phyloP scores from a whole-genome alignment of 2,797 vertebrate species.

The Tenualosa ilisha region DNA sequence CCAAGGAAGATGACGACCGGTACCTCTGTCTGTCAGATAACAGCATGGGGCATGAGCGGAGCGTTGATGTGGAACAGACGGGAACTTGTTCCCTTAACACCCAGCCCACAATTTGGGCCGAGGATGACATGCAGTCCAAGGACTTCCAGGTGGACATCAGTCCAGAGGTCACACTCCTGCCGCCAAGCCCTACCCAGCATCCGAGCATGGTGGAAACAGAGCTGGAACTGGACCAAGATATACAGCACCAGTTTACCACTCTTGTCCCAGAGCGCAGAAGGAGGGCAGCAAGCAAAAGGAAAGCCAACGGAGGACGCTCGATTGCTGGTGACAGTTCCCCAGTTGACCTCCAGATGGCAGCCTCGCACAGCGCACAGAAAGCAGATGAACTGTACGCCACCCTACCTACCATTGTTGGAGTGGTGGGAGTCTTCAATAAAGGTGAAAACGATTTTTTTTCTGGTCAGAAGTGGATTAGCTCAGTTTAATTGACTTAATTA shows the following conservation, averaged over 20 bases:
- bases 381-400: conserved; percentile 80
- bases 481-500: neutral
- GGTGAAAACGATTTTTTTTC: conserved; percentile 66
- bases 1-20: conserved; percentile 75
- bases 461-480: neutral
- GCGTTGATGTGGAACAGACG: conserved; percentile 68
- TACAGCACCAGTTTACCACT: conserved; percentile 65
- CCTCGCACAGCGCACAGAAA: conserved; percentile 77
- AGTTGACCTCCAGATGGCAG: conserved; percentile 70
- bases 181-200: conserved; percentile 53
- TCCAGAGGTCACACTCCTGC: conserved; percentile 54
- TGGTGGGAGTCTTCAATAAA: conserved; percentile 83
- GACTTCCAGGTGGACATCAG: conserved; percentile 64
- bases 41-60: conserved; percentile 64
- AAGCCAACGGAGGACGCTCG: conserved; percentile 60
- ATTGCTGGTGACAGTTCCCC: conserved; percentile 62
- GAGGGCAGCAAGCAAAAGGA: conserved; percentile 68
- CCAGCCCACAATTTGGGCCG: conserved; percentile 77
- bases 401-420: conserved; percentile 79
- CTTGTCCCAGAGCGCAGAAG: conserved; percentile 66
- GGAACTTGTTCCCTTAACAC: conserved; percentile 73
- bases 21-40: conserved; percentile 71
- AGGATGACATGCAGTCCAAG: conserved; percentile 69
- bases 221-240: conserved; percentile 60
- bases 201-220: conserved; percentile 55